These are phyloP conservation scores for Vicugna pacos DNA, from an alignment of 2,113 vertebrate species.

Conservation along the genomic window DNA sequence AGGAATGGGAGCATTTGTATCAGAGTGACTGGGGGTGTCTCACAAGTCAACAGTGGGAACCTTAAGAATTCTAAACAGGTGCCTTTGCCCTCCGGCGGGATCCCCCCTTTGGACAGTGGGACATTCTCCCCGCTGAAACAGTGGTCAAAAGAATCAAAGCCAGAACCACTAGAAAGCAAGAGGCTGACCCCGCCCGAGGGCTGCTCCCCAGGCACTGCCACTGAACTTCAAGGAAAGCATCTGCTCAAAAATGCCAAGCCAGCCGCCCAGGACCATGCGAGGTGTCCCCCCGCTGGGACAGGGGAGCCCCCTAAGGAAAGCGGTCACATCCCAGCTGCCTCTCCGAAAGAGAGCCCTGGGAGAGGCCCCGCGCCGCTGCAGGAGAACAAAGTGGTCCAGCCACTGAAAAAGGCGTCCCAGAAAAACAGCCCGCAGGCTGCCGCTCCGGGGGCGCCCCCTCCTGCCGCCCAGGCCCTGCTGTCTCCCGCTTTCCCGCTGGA, in stretches of 20 bases:
- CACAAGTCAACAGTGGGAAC: slow-evolving; percentile 82
- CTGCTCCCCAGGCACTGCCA: neutral
- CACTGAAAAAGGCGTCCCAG: slow-evolving; percentile 82
- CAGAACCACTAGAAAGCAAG: slow-evolving; percentile 86
- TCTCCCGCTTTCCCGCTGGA: slow-evolving; percentile 25
- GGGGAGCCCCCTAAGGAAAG: slow-evolving; percentile 86
- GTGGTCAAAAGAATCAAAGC: slow-evolving; percentile 84
- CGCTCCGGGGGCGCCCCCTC: neutral
- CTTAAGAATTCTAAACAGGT: slow-evolving; percentile 86
- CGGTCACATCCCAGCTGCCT: slow-evolving; percentile 64
- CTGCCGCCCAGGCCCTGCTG: neutral
- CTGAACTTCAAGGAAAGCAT: slow-evolving; percentile 85
- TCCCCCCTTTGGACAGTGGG: slow-evolving; percentile 75
- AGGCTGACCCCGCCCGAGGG: slow-evolving; percentile 65
- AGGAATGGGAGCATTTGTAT: slow-evolving; percentile 91
- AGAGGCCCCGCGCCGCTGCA: slow-evolving; percentile 53
- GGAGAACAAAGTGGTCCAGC: slow-evolving; percentile 85
- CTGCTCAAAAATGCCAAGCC: slow-evolving; percentile 79
- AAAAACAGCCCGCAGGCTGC: slow-evolving; percentile 80
- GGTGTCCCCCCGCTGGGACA: fast-evolving
- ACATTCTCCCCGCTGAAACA: slow-evolving; percentile 88
- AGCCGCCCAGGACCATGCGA: slow-evolving; percentile 68
- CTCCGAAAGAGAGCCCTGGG: slow-evolving; percentile 86
- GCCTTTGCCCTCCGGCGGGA: slow-evolving; percentile 81
- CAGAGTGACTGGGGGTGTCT: slow-evolving; percentile 83